phyloP scores from a whole-genome alignment of 1,140 invertebrate species.

The Drosophila murphyi region DNA sequence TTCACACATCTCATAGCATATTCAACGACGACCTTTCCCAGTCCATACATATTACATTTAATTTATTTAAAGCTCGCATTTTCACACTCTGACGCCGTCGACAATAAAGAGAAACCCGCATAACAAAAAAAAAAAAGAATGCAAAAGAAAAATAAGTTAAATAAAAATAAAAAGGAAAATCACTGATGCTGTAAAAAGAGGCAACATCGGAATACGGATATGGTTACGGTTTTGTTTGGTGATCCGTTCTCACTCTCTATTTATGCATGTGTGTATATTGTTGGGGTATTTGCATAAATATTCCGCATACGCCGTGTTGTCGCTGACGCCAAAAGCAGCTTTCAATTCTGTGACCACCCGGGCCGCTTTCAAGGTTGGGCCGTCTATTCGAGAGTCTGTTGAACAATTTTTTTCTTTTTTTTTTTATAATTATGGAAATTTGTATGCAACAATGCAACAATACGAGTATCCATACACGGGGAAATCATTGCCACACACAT shows the following conservation, averaged over 20 bases:
- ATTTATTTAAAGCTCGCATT: constrained; percentile 77
- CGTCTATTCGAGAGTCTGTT: constrained; percentile 34
- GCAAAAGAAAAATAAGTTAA: neutral
- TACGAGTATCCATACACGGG: constrained; percentile 17
- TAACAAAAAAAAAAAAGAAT: constrained; percentile 11
- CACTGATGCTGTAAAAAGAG: constrained; percentile 35
- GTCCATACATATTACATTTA: constrained; percentile 58
- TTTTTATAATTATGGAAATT: constrained; percentile 70
- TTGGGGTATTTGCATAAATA: constrained; percentile 75
- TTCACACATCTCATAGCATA: constrained; percentile 18
- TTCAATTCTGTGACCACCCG: constrained; percentile 39
- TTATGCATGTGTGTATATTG: constrained; percentile 45
- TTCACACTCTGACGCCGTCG: constrained; percentile 60
- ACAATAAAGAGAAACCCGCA: constrained; percentile 31
- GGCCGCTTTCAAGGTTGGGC: constrained; percentile 58
- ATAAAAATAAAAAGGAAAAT: constrained; percentile 24
- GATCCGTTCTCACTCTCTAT: constrained; percentile 42
- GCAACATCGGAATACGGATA: constrained; percentile 39
- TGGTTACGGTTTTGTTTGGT: constrained; percentile 57
- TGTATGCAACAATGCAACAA: constrained; percentile 59
- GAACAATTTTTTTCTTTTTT: constrained; percentile 4
- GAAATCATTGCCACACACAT: constrained; percentile 63
- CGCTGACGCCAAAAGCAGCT: constrained; percentile 28
- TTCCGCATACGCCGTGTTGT: constrained; percentile 60
- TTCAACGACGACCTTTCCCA: constrained; percentile 31